These are phyloP conservation scores for Pocillopora meandrina DNA, from an alignment of 92 coral and sea anemone genomes.

Conservation along the genomic window DNA sequence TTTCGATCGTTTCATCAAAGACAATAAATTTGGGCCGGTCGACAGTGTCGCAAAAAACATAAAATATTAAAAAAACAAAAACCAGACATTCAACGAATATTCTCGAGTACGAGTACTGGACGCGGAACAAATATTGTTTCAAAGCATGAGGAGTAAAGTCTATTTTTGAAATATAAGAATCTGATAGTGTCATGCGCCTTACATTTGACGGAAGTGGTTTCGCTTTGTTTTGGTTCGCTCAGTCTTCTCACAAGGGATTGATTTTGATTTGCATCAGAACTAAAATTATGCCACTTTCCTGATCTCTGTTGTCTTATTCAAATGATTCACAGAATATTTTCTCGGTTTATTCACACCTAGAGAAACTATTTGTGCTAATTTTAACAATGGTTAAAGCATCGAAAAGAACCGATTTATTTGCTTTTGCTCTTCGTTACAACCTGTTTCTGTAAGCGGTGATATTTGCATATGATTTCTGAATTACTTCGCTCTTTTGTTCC, in stretches of 20 bases:
- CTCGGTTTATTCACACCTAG: neutral
- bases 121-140: neutral
- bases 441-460: neutral
- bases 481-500: constrained; percentile 10
- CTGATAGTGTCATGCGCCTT: neutral
- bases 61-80: neutral
- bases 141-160: too few species aligned
- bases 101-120: neutral
- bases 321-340: neutral
- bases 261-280: constrained; percentile 16
- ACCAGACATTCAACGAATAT: neutral
- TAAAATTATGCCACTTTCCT: neutral
- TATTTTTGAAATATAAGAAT: neutral
- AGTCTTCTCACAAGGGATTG: constrained; percentile 1
- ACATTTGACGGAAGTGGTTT: neutral
- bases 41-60: neutral
- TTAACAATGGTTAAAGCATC: neutral
- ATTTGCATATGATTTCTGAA: constrained; percentile 15
- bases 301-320: constrained; percentile 14
- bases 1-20: constrained; percentile 5
- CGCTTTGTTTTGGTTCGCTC: constrained; percentile 13
- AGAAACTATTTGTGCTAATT: neutral
- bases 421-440: neutral
- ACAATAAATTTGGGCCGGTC: constrained; percentile 4
- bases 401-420: neutral